phyloP scores from a whole-genome alignment of 2,888 invertebrate species.

The Amiota communis region DNA sequence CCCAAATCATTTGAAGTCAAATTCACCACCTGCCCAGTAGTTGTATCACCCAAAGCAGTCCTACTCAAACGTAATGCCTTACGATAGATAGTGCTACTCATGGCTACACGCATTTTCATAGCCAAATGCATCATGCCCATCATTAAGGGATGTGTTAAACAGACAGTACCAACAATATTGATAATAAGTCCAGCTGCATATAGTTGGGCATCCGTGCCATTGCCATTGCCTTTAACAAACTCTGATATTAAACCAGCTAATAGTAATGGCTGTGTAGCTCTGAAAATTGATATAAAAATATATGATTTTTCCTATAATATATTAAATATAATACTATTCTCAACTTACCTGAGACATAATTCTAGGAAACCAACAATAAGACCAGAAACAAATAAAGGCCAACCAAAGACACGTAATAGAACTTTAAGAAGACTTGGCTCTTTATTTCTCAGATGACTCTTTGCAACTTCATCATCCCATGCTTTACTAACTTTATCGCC shows the following conservation, averaged over 20 bases:
- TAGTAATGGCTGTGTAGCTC: constrained; percentile 78
- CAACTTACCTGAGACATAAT: constrained; percentile 75
- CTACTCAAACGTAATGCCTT: constrained; percentile 80
- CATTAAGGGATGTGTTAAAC: constrained; percentile 92
- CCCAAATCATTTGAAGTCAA: constrained; percentile 96
- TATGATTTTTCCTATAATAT: neutral
- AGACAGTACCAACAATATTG: constrained; percentile 83
- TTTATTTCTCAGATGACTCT: constrained; percentile 60
- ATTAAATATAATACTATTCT: neutral
- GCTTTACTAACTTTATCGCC: constrained; percentile 76
- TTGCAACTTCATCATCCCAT: constrained; percentile 77
- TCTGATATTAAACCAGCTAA: constrained; percentile 79
- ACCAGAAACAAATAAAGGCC: constrained; percentile 76
- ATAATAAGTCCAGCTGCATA: constrained; percentile 83
- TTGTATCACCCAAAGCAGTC: constrained; percentile 83
- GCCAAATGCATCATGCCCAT: constrained; percentile 80
- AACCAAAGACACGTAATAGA: constrained; percentile 77
- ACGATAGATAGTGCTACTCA: constrained; percentile 81
- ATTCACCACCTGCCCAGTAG: constrained; percentile 86
- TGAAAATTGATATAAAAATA: constrained; percentile 59
- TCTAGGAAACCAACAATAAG: constrained; percentile 76
- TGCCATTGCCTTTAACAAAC: constrained; percentile 69
- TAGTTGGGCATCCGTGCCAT: constrained; percentile 78
- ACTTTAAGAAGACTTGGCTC: constrained; percentile 72
- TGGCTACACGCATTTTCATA: constrained; percentile 80